A percentile compares a stretch with the other conserved stretches of the same genome.
phyloP scores from a whole-genome alignment of 1,140 invertebrate species.

The Macrotrachela quadricornifera region DNA sequence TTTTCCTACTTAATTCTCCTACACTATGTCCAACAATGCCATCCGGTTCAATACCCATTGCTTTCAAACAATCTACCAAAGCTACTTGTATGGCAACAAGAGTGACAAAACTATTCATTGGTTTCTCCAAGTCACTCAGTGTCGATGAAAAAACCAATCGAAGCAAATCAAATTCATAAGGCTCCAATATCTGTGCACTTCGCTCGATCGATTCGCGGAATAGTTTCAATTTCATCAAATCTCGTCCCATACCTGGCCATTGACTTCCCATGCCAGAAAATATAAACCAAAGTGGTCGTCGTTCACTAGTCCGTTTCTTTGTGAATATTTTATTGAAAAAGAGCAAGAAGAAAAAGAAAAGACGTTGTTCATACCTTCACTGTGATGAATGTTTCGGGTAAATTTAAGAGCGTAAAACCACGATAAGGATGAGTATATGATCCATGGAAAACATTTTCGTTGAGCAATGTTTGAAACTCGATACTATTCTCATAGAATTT shows the following conservation, averaged over 20 bases:
- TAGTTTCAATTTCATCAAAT: slow-evolving; percentile 51
- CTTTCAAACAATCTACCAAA: slow-evolving; percentile 57
- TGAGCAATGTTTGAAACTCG: slow-evolving; percentile 51
- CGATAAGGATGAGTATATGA: slow-evolving; percentile 48
- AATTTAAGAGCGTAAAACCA: slow-evolving; percentile 49
- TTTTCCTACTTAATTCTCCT: slow-evolving; percentile 26
- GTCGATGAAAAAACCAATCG: slow-evolving; percentile 53
- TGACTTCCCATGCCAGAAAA: slow-evolving; percentile 92
- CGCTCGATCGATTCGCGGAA: slow-evolving; percentile 55
- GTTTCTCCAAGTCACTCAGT: slow-evolving; percentile 52
- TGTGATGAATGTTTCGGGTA: neutral
- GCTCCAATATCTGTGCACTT: slow-evolving; percentile 48
- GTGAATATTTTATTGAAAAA: neutral
- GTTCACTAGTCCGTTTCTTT: neutral
- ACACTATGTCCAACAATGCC: slow-evolving; percentile 83
- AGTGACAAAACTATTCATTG: slow-evolving; percentile 65
- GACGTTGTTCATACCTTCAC: neutral
- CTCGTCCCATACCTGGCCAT: slow-evolving; percentile 74
- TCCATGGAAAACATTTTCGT: slow-evolving; percentile 46
- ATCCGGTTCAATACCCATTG: slow-evolving; percentile 56
- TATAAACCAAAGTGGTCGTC: slow-evolving; percentile 65
- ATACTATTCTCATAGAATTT: slow-evolving; percentile 36
- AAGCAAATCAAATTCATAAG: slow-evolving; percentile 55
- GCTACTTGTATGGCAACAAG: slow-evolving; percentile 87
- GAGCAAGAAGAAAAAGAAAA: too few species aligned